Conservation (phyloP, 92 coral and sea anemone species). For the Scolanthus callimorphus region DNA sequence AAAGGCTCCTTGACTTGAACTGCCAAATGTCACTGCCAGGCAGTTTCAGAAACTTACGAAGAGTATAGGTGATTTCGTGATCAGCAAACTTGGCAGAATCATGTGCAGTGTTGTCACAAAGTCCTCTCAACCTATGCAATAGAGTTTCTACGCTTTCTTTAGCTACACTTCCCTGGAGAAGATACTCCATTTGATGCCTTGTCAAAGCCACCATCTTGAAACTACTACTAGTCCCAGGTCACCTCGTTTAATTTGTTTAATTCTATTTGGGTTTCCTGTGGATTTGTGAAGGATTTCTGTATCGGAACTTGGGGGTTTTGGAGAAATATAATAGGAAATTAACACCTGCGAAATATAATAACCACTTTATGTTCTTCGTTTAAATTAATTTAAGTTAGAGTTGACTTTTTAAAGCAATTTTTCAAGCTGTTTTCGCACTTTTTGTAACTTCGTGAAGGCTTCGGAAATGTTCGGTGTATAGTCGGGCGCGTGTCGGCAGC, state of each 20-base stretch:
- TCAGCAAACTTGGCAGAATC: slow-evolving; percentile 72
- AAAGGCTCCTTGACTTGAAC: too few species aligned
- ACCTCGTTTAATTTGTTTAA: too few species aligned
- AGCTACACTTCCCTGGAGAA: slow-evolving; percentile 85
- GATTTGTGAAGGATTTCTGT: too few species aligned
- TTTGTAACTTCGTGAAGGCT: too few species aligned
- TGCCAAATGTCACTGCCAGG: too few species aligned
- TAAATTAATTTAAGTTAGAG: background rate
- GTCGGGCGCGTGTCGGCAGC: slow-evolving; percentile 20
- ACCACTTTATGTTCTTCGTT: background rate
- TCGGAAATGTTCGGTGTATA: slow-evolving; percentile 7
- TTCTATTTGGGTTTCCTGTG: too few species aligned
- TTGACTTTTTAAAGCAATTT: background rate
- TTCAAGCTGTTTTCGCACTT: too few species aligned
- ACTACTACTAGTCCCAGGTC: background rate
- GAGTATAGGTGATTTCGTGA: slow-evolving; percentile 75
- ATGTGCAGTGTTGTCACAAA: slow-evolving; percentile 85
- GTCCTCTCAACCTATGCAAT: slow-evolving; percentile 78
- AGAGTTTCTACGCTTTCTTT: slow-evolving; percentile 70
- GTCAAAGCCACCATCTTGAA: slow-evolving; percentile 61
- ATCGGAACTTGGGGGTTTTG: too few species aligned
- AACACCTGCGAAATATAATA: background rate
- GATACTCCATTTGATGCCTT: slow-evolving; percentile 85
- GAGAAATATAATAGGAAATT: too few species aligned
- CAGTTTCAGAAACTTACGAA: too few species aligned